Conservation (phyloP, 2,113 vertebrate species). For the Amphiprion percula region DNA sequence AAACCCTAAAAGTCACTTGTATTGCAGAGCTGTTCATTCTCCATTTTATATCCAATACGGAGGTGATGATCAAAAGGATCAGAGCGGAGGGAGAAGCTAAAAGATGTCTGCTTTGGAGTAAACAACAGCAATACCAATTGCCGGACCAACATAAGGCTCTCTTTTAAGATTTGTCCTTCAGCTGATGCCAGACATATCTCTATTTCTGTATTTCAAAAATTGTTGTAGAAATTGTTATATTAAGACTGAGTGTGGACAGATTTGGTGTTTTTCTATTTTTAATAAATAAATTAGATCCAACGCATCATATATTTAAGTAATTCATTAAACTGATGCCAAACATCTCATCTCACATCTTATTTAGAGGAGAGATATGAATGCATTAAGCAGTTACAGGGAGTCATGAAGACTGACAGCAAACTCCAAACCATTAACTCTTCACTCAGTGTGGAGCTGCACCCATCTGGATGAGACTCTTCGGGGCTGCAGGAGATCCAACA, state of each 20-base stretch:
- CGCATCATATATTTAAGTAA: slow-evolving; percentile 8
- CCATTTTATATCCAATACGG: slow-evolving; percentile 74
- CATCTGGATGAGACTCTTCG: slow-evolving; percentile 67
- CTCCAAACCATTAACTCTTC: slow-evolving; percentile 60
- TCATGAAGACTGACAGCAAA: slow-evolving; percentile 45
- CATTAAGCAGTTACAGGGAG: slow-evolving; percentile 21
- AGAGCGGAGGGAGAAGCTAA: slow-evolving; percentile 66
- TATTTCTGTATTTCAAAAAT: slow-evolving; percentile 1
- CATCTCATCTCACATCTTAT: background rate
- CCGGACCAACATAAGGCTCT: slow-evolving; percentile 16
- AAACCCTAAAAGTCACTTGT: slow-evolving; percentile 80
- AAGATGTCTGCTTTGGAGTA: slow-evolving; percentile 70
- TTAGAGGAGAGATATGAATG: slow-evolving; percentile 15
- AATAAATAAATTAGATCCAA: background rate
- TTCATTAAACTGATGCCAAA: slow-evolving; percentile 7
- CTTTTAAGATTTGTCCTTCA: slow-evolving; percentile 54
- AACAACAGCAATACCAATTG: slow-evolving; percentile 70
- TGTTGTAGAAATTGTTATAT: background rate
- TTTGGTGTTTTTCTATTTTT: background rate
- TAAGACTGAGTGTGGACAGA: background rate
- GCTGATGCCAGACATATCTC: slow-evolving; percentile 36
- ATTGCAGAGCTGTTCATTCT: slow-evolving; percentile 69
- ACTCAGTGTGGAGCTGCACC: slow-evolving; percentile 43
- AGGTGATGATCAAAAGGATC: slow-evolving; percentile 80
- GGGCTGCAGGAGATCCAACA: slow-evolving; percentile 51